Percentiles rank a stretch among this genome's conserved stretches.
Conservation (phyloP, 2,797 vertebrate species). For the Thunnus albacares region DNA sequence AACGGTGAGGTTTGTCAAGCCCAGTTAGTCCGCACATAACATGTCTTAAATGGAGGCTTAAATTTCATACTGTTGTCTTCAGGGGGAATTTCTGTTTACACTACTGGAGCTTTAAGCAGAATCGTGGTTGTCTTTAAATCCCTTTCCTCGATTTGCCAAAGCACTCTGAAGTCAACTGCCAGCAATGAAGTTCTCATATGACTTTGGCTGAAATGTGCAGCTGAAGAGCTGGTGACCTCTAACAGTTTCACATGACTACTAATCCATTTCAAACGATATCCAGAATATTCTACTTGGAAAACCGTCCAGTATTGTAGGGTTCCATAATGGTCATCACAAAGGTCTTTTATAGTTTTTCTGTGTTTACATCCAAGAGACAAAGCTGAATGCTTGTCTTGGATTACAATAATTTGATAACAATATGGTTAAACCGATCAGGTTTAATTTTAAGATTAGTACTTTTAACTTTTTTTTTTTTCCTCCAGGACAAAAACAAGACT, state of each 20-base stretch:
- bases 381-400: conserved; percentile 3
- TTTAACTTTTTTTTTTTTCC: no score
- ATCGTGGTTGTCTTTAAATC: conserved; percentile 51
- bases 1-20: conserved; percentile 12
- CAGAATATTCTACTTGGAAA: conserved; percentile 41
- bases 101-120: conserved; percentile 38
- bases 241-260: conserved; percentile 29
- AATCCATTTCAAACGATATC: conserved; percentile 64
- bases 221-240: conserved; percentile 38
- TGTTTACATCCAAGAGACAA: conserved; percentile 16
- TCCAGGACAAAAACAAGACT: no score
- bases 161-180: conserved; percentile 50
- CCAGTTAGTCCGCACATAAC: conserved; percentile 13
- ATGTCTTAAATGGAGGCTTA: conserved; percentile 24
- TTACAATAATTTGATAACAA: conserved; percentile 15
- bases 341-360: conserved; percentile 32
- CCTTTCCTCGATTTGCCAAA: conserved; percentile 29
- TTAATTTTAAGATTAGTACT: not conserved
- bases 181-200: conserved; percentile 43
- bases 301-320: conserved; percentile 20
- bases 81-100: conserved; percentile 26
- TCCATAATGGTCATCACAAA: conserved; percentile 32
- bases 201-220: conserved; percentile 42
- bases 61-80: conserved; percentile 42
- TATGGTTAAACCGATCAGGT: not conserved